phyloP scores from a whole-genome alignment of 2,113 vertebrate species.

The Syngnathus typhle region DNA sequence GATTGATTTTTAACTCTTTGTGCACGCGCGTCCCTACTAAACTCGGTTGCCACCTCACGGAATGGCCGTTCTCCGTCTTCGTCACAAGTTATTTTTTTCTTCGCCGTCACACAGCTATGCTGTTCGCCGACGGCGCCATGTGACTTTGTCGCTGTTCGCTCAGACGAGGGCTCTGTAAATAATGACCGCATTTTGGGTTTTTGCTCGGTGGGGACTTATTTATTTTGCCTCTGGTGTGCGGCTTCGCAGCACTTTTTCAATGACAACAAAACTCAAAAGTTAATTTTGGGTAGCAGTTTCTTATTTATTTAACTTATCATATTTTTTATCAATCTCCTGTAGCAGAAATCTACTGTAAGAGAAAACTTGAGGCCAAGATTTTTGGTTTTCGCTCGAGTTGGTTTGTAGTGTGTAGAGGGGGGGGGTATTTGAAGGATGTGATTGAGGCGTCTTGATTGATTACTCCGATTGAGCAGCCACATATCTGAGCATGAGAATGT shows the following conservation, averaged over 20 bases:
- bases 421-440: slow-evolving; percentile 28
- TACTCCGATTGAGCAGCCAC: slow-evolving; percentile 49
- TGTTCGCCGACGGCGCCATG: slow-evolving; percentile 60
- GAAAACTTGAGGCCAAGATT: slow-evolving; percentile 30
- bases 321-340: slow-evolving; percentile 28
- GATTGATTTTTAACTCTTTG: slow-evolving; percentile 37
- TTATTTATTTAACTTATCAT: slow-evolving; percentile 63
- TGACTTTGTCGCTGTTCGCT: slow-evolving; percentile 43
- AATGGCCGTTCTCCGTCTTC: slow-evolving; percentile 22
- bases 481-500: slow-evolving; percentile 75
- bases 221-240: slow-evolving; percentile 51
- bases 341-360: slow-evolving; percentile 51
- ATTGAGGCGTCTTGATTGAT: slow-evolving; percentile 41
- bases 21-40: slow-evolving; percentile 53
- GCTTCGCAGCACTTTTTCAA: slow-evolving; percentile 28
- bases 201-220: slow-evolving; percentile 49
- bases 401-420: slow-evolving; percentile 39
- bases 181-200: slow-evolving; percentile 37
- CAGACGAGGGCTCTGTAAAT: slow-evolving; percentile 60
- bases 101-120: slow-evolving; percentile 7
- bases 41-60: slow-evolving; percentile 34
- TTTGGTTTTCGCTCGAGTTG: slow-evolving; percentile 22
- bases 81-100: background rate
- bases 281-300: slow-evolving; percentile 37
- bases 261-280: slow-evolving; percentile 32